Base-by-base conservation (phyloP, 2,113 vertebrate species). In the Hyperoodon ampullatus region DNA sequence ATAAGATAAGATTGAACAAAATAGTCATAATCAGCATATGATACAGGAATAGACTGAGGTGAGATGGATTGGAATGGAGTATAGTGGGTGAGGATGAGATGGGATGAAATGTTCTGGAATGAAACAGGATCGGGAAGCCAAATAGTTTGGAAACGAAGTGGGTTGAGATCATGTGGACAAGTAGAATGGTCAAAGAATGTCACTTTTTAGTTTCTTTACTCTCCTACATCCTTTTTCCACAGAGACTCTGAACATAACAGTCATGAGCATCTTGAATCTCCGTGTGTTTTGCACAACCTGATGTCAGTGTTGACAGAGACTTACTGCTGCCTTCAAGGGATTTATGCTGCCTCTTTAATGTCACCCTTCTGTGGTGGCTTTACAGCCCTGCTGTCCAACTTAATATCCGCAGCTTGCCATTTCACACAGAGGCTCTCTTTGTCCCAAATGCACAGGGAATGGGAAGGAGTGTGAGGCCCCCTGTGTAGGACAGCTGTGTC, bases 321-420 rank as follows among this genome's bases (percentile, higher is more conserved):
- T 78, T 93, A 92, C 33, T 90, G 75, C 55, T 86, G 39, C 39
- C 55, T 68, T 63, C 19, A 18, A 93, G 53, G 72, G 83, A 78
- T 86, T 95, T 82, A 58, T 13, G 26, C 68, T 74, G 35, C 18
- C 33, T 93, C 66, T 93, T 92, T 93, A 96, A 91, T 92, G 75
- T 85, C 65, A 35, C 50, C 77, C 88, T 81, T 95, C 88, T 88
- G 77, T 55, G 53, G 53, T 95, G 61, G 60, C 90, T 98, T 97
- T 94, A 93, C 5, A 8, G 87, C 39, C 90, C 84, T 92, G 47
- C 95, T 95, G 91, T 94, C 92, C 55, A 18, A 66, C 21, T 63
- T 87, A 83, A 93, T 93, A 72, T 66, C 68, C 8, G 8, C 92
- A 88, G 63, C 68, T 71, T 92, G 58, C 63, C 65, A 28, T 91